phyloP scores from a whole-genome alignment of 2,888 invertebrate species.

The Diarsia brunnea region DNA sequence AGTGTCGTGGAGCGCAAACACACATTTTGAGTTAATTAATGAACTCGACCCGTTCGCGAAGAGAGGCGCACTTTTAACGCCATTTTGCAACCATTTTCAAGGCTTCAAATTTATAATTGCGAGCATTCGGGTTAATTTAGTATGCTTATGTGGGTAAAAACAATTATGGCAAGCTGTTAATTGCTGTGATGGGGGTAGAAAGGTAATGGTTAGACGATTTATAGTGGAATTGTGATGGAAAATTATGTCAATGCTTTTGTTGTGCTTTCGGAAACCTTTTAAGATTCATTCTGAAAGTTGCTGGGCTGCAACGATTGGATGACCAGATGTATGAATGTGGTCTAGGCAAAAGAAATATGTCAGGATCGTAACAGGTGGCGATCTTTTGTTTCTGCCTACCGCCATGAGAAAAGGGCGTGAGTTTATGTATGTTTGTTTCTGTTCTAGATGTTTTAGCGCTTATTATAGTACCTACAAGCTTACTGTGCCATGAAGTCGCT shows the following conservation, averaged over 20 bases:
- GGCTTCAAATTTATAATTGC: conserved; percentile 42
- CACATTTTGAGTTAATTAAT: conserved; percentile 53
- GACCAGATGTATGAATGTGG: too few relatives aligned
- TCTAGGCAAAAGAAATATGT: too few relatives aligned
- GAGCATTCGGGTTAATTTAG: conserved; percentile 30
- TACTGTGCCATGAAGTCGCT: neutral
- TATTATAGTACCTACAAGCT: neutral
- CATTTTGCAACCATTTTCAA: conserved; percentile 32
- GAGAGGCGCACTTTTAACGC: conserved; percentile 39
- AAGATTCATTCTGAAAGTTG: too few relatives aligned
- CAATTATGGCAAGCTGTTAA: conserved; percentile 5
- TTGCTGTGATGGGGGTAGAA: neutral
- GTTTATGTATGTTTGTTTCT: too few relatives aligned
- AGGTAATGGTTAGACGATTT: neutral
- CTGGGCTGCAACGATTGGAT: neutral
- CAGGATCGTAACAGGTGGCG: too few relatives aligned
- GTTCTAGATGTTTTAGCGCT: neutral
- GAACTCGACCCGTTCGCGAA: conserved; percentile 39
- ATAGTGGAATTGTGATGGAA: neutral
- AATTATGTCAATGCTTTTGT: neutral
- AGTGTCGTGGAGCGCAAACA: conserved; percentile 29
- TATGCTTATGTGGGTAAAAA: conserved; percentile 8
- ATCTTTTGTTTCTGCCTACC: too few relatives aligned
- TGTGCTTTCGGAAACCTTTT: neutral
- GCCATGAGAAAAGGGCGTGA: too few relatives aligned